phyloP scores from a whole-genome alignment of 2,797 vertebrate genomes.

The Eulemur rubriventer region DNA sequence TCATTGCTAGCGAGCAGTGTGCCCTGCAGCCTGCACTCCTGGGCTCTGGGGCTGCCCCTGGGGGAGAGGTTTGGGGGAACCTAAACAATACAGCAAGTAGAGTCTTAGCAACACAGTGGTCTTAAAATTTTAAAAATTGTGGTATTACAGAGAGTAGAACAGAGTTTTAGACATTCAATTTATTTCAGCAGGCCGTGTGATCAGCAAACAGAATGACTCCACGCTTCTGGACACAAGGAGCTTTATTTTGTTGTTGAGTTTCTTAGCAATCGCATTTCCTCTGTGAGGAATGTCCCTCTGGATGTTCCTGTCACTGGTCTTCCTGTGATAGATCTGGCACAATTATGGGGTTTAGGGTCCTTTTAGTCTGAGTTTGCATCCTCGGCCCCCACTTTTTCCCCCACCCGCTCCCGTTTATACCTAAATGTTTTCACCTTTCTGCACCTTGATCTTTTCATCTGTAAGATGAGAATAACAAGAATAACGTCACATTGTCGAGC shows the following conservation, averaged over 20 bases:
- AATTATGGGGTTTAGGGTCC: background rate
- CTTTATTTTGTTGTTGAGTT: background rate
- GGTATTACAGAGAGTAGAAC: background rate
- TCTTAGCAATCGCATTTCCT: background rate
- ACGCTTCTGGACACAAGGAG: rapidly evolving
- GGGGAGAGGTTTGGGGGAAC: rapidly evolving
- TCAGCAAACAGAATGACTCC: background rate
- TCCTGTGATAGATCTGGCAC: background rate
- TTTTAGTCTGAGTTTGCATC: background rate
- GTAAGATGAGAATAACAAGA: background rate
- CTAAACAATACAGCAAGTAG: background rate
- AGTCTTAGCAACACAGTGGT: background rate
- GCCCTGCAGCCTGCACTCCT: rapidly evolving
- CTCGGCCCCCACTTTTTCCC: too few relatives aligned
- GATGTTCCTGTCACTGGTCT: background rate
- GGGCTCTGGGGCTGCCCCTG: background rate
- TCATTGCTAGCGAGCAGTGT: background rate
- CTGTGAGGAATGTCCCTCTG: background rate
- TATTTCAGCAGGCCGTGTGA: background rate
- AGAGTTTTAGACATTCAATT: background rate
- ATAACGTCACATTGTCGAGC: too few relatives aligned
- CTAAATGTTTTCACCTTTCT: background rate
- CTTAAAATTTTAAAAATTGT: background rate
- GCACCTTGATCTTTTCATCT: background rate
- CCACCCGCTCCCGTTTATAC: rapidly evolving